phyloP scores from a whole-genome alignment of 2,797 vertebrate species.

The Callimico goeldii region DNA sequence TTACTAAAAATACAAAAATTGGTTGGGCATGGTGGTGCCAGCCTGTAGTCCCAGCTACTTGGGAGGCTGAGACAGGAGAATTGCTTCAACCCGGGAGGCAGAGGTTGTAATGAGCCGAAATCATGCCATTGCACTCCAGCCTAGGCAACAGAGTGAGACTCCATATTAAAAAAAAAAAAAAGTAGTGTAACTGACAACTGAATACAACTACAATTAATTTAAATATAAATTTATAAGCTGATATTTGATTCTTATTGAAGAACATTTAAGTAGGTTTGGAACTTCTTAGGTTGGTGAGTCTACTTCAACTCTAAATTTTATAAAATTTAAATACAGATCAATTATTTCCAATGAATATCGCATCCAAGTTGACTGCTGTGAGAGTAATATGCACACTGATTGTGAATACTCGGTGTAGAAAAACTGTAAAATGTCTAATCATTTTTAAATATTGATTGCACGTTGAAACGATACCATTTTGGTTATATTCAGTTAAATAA shows the following conservation, averaged over 20 bases:
- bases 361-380: not conserved
- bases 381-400: not conserved
- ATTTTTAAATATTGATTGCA: not conserved
- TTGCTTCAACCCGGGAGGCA: no score
- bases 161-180: no score
- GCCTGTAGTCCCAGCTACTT: no score
- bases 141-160: no score
- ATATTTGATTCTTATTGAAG: not conserved
- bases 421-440: conserved; percentile 20
- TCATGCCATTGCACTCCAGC: no score
- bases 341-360: not conserved
- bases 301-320: conserved; percentile 21
- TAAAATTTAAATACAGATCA: not conserved
- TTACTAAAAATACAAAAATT: no score
- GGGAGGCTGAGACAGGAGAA: no score
- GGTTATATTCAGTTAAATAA: not conserved
- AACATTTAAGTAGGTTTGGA: not conserved
- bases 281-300: not conserved
- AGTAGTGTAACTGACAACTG: not conserved
- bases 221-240: not conserved
- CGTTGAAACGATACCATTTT: not conserved
- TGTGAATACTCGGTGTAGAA: not conserved
- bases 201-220: not conserved
- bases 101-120: no score
- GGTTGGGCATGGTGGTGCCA: no score